These are phyloP conservation scores for Ophioninae sp. DNA, from an alignment of 2,888 invertebrate genomes.

Conservation along the genomic window DNA sequence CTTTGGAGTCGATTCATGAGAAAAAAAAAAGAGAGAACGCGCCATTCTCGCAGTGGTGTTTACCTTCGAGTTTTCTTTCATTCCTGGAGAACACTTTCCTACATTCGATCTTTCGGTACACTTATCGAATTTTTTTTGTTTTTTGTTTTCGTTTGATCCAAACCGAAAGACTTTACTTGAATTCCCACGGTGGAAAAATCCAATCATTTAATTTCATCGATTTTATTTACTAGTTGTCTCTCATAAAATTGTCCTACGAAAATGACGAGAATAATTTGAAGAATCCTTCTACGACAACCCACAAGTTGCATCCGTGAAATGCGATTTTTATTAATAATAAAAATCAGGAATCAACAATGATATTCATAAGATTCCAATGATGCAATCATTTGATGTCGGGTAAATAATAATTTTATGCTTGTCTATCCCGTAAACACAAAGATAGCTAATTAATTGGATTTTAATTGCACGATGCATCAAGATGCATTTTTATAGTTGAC, in stretches of 20 bases:
- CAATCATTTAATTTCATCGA: not conserved
- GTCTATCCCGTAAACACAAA: not conserved
- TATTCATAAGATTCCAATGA: not conserved
- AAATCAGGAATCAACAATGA: not conserved
- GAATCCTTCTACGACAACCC: not conserved
- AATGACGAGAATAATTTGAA: not conserved
- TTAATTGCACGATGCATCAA: not conserved
- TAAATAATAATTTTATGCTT: not conserved
- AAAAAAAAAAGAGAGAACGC: slow-evolving; percentile 3
- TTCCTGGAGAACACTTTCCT: not conserved
- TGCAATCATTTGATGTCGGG: not conserved
- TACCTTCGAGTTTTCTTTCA: not conserved
- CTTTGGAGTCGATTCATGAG: not conserved
- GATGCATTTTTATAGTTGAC: not conserved
- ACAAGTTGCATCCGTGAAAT: not conserved
- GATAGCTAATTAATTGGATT: not conserved
- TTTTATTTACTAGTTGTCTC: not conserved
- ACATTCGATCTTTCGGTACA: not conserved
- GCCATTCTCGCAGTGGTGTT: not conserved
- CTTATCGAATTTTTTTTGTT: not conserved
- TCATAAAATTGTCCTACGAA: not conserved
- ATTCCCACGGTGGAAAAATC: not conserved
- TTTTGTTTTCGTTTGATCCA: not conserved
- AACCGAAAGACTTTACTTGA: not conserved
- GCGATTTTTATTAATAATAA: too few species aligned